These are phyloP conservation scores for Chloropsis hardwickii DNA, from an alignment of 2,113 vertebrate species.

Conservation along the genomic window DNA sequence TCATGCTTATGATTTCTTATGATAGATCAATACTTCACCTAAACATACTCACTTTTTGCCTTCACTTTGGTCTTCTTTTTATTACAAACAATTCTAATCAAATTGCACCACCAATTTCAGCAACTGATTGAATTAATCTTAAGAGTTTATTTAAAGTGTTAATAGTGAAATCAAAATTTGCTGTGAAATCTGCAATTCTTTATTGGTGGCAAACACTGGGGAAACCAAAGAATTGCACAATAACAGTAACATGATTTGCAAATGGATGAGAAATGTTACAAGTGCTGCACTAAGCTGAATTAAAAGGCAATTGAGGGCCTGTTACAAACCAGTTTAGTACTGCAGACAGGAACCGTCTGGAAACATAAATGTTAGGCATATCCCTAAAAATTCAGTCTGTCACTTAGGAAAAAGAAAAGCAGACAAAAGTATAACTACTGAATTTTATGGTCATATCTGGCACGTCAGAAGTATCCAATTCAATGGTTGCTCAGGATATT, in stretches of 20 bases:
- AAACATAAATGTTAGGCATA: not conserved
- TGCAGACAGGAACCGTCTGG: not conserved
- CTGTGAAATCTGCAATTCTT: not conserved
- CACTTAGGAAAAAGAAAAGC: not conserved
- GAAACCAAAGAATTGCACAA: not conserved
- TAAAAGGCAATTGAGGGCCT: not conserved
- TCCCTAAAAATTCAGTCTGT: not conserved
- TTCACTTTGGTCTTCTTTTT: not conserved
- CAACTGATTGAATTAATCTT: not conserved
- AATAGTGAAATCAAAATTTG: not conserved
- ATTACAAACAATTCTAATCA: not conserved
- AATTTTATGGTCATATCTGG: not conserved
- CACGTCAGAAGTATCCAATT: not conserved
- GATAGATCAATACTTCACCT: not conserved
- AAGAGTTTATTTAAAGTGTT: not conserved
- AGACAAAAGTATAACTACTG: not conserved
- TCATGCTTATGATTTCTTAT: not conserved
- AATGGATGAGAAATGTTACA: no score
- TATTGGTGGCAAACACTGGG: not conserved
- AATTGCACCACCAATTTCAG: not conserved
- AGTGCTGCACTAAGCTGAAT: not conserved
- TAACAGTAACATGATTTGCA: not conserved
- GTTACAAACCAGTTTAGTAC: not conserved
- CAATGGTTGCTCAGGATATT: not conserved
- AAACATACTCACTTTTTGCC: not conserved